These are phyloP conservation scores for Eueremaeus valkanovi DNA, from an alignment of 2,888 invertebrate genomes.

Conservation along the genomic window DNA sequence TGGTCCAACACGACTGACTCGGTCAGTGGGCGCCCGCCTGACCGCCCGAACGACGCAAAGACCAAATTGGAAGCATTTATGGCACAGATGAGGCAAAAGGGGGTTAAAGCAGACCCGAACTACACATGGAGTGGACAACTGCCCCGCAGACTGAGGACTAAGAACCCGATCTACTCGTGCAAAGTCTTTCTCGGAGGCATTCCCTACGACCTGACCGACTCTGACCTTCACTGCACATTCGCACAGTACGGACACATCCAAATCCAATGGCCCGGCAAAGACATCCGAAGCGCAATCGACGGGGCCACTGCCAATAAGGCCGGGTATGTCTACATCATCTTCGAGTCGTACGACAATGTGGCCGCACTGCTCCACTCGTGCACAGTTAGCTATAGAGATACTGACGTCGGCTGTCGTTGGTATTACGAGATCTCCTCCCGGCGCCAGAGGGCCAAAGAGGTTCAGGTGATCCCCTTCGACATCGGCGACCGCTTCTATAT, in stretches of 20 bases:
- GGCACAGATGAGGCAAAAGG: background rate
- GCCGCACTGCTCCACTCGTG: constrained; percentile 77
- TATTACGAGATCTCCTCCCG: constrained; percentile 80
- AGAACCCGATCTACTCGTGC: constrained; percentile 71
- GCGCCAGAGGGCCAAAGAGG: constrained; percentile 77
- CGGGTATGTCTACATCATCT: constrained; percentile 91
- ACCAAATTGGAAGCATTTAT: background rate
- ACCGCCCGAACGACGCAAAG: background rate
- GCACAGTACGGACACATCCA: constrained; percentile 79
- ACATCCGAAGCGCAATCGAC: background rate
- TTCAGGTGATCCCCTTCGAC: constrained; percentile 96
- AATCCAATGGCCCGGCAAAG: constrained; percentile 92
- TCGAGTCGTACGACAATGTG: constrained; percentile 89
- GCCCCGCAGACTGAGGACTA: constrained; percentile 70
- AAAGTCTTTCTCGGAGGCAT: constrained; percentile 88
- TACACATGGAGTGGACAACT: constrained; percentile 84
- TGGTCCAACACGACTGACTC: background rate
- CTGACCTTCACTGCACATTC: constrained; percentile 73
- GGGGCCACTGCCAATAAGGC: constrained; percentile 61
- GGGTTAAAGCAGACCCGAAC: constrained; percentile 59
- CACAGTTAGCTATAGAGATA: constrained; percentile 62
- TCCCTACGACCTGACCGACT: constrained; percentile 92
- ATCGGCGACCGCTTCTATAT: constrained; percentile 82
- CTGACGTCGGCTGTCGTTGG: constrained; percentile 74
- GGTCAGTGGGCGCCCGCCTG: background rate